phyloP scores from a whole-genome alignment of 2,113 vertebrate species.

The Lathamus discolor region DNA sequence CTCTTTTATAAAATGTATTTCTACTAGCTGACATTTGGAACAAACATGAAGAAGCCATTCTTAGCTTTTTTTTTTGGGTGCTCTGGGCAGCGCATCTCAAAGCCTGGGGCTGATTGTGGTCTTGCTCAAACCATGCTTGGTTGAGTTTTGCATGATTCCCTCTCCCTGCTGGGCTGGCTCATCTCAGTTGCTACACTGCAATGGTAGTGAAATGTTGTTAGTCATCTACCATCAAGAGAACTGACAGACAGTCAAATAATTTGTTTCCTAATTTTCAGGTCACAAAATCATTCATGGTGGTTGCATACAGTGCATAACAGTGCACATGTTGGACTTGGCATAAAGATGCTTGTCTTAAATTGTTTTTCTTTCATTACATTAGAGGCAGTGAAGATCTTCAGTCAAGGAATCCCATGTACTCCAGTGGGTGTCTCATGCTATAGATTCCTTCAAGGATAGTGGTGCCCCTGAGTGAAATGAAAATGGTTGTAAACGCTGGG shows the following conservation, averaged over 20 bases:
- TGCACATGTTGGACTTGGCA: too few species aligned
- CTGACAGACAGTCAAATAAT: neutral
- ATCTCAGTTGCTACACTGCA: neutral
- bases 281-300: neutral
- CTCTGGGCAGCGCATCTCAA: neutral
- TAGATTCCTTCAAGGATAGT: neutral
- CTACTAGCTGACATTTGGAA: neutral
- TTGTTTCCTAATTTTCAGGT: neutral
- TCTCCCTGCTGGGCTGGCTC: neutral
- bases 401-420: neutral
- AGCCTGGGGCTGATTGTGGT: neutral
- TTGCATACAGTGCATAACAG: too few species aligned
- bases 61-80: neutral
- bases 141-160: neutral
- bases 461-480: neutral
- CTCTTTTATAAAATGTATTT: neutral
- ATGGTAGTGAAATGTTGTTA: neutral
- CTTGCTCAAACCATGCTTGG: neutral
- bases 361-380: neutral
- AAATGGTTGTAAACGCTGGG: neutral
- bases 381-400: neutral
- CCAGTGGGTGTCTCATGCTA: neutral
- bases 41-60: neutral
- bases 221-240: neutral
- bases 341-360: neutral